Percentiles rank a stretch among this genome's conserved stretches.
These are phyloP conservation scores for Caenorhabditis macrosperma DNA, from an alignment of 2,888 invertebrate genomes.

Conservation along the genomic window DNA sequence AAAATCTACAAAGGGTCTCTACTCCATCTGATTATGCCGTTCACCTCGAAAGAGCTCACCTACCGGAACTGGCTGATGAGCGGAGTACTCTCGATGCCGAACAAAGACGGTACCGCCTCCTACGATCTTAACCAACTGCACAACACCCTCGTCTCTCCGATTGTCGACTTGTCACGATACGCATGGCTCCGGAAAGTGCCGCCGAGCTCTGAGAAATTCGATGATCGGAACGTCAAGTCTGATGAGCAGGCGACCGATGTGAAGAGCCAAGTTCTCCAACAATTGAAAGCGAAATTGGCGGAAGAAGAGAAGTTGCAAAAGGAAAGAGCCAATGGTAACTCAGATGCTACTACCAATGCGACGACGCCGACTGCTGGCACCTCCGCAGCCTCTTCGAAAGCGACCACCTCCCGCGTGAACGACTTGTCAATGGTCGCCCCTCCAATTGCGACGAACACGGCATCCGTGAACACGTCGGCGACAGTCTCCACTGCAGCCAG, in stretches of 20 bases:
- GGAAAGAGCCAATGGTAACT: neutral
- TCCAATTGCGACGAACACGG: conserved; percentile 44
- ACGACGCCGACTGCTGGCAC: neutral
- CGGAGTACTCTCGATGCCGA: conserved; percentile 19
- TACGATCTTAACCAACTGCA: conserved; percentile 39
- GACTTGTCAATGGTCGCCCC: conserved; percentile 35
- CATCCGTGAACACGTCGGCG: conserved; percentile 51
- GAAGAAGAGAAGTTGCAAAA: conserved; percentile 9
- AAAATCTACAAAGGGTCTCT: conserved; percentile 59
- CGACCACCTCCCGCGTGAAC: neutral
- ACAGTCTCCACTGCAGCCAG: conserved; percentile 52
- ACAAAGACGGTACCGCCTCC: neutral
- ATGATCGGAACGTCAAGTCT: neutral
- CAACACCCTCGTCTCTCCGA: conserved; percentile 41
- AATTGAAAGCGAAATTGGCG: conserved; percentile 1
- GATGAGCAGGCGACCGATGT: conserved; percentile 4
- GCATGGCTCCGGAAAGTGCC: conserved; percentile 22
- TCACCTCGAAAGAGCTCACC: conserved; percentile 60
- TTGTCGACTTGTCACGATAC: conserved; percentile 23
- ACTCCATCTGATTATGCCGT: conserved; percentile 63
- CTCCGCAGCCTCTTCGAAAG: neutral
- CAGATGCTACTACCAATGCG: neutral
- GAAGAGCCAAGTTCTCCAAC: conserved; percentile 21
- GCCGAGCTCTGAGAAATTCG: conserved; percentile 1
- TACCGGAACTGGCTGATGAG: conserved; percentile 67